Base-by-base conservation (phyloP, 2,797 vertebrate genomes). In the Oophaga sylvatica region DNA sequence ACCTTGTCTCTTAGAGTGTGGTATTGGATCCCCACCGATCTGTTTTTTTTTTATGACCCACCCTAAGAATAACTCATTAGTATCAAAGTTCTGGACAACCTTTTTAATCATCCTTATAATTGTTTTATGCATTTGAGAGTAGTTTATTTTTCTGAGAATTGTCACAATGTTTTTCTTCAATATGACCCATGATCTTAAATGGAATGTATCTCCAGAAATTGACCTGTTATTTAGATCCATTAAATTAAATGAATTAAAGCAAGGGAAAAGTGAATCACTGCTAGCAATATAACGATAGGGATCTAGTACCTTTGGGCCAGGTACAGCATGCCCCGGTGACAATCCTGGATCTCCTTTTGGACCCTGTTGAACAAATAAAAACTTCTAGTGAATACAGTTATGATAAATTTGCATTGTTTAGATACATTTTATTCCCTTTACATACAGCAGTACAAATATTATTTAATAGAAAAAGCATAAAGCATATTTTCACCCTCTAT, bases 291-390 rank as follows among this genome's bases (percentile, higher is more conserved):
- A 79, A 31, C 2, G 0, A 59, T 19, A 59, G 9, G 57, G 15
- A 3, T 26, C 15, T 5, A 45, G 93, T 96, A 99, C 98, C 97
- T 96, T 97, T 91, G 95, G 94, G 93, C 98, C 98, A 90, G 87
- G 80, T 90, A 94, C 91, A 83, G 97, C 96, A 92, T 96, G 96
- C 68, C 95, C 97, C 87, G 97, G 97, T 62, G 97, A 99, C 80
- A 96, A 92, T 84, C 98, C 98, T 8, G 98, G 95, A 90, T 99
- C 97, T 92, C 98, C 98, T 93, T 99, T 99, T 82, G 93, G 93
- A 60, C 98, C 98, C 98, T 99, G 82, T 63, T 5, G 78, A 67
- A 93, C 67, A 92, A 87, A 90, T 19, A 8, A 70, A 84, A 73
- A 2, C 22, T 20, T 9, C 63, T 2, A 20, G 3, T 59, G 56